These are phyloP conservation scores for Chloroclysta siterata DNA, from an alignment of 2,888 invertebrate genomes.

Conservation along the genomic window DNA sequence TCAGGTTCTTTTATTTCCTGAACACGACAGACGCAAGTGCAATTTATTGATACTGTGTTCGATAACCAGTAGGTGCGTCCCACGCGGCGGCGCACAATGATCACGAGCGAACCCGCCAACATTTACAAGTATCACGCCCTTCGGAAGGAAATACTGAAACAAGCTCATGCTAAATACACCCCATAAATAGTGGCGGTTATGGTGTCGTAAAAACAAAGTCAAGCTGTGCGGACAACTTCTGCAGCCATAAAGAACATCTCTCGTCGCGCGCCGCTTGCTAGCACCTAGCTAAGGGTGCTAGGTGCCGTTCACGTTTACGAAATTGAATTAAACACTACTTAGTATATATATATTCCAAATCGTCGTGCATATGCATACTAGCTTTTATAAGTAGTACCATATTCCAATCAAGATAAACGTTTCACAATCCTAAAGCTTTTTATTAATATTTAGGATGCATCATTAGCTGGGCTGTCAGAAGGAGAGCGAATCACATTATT, in stretches of 20 bases:
- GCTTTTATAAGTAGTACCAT: not conserved
- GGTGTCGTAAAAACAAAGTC: constrained; percentile 81
- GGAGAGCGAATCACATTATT: constrained; percentile 27
- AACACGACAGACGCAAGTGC: constrained; percentile 76
- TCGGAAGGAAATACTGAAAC: constrained; percentile 72
- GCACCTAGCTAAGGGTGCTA: constrained; percentile 2
- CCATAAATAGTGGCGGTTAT: constrained; percentile 78
- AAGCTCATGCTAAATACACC: constrained; percentile 73
- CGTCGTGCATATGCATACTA: too few relatives aligned
- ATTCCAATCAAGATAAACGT: constrained; percentile 2
- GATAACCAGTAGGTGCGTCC: constrained; percentile 80
- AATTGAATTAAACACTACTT: not conserved
- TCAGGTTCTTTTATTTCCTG: constrained; percentile 75
- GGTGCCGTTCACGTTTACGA: constrained; percentile 14
- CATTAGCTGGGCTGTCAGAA: constrained; percentile 23
- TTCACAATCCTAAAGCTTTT: constrained; percentile 2
- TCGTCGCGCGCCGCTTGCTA: constrained; percentile 53
- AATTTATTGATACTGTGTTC: constrained; percentile 81
- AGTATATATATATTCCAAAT: not conserved
- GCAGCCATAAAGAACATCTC: constrained; percentile 65
- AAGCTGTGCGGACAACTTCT: constrained; percentile 74
- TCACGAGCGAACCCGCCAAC: constrained; percentile 58
- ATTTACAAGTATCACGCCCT: constrained; percentile 66
- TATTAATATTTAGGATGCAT: constrained; percentile 20
- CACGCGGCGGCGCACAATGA: constrained; percentile 69